These are phyloP conservation scores for Diaperis boleti DNA, from an alignment of 2,888 invertebrate genomes.

Conservation along the genomic window DNA sequence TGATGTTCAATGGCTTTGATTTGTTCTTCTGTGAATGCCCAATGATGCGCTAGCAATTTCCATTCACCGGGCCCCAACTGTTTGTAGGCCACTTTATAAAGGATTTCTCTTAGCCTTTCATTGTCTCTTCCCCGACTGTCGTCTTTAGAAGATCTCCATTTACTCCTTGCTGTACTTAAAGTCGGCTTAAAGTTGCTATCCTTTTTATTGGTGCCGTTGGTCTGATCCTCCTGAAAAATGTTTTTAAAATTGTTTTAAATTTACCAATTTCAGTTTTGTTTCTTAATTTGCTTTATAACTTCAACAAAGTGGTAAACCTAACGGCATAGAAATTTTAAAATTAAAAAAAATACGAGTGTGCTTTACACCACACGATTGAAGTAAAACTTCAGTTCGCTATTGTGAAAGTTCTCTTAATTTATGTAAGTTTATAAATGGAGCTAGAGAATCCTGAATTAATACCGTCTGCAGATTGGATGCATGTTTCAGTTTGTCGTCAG, in stretches of 20 bases:
- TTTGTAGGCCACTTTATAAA: slow-evolving; percentile 71
- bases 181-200: slow-evolving; percentile 52
- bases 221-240: slow-evolving; percentile 55
- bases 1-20: slow-evolving; percentile 78
- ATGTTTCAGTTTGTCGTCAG: too few species aligned
- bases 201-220: slow-evolving; percentile 46
- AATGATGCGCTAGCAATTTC: slow-evolving; percentile 75
- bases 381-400: too few species aligned
- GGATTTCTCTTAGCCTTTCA: slow-evolving; percentile 66
- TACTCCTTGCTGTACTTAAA: slow-evolving; percentile 55
- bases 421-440: too few species aligned
- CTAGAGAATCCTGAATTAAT: too few species aligned
- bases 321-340: too few species aligned
- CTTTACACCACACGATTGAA: too few species aligned
- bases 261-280: background rate
- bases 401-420: too few species aligned
- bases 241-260: background rate
- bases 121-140: slow-evolving; percentile 56
- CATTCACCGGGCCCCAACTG: slow-evolving; percentile 74
- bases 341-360: too few species aligned
- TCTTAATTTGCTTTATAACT: too few species aligned
- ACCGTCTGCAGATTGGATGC: too few species aligned
- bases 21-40: slow-evolving; percentile 78
- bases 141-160: slow-evolving; percentile 54
- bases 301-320: too few species aligned